Base-by-base conservation (phyloP, 2,888 invertebrate genomes). In the Anaspis maculata region DNA sequence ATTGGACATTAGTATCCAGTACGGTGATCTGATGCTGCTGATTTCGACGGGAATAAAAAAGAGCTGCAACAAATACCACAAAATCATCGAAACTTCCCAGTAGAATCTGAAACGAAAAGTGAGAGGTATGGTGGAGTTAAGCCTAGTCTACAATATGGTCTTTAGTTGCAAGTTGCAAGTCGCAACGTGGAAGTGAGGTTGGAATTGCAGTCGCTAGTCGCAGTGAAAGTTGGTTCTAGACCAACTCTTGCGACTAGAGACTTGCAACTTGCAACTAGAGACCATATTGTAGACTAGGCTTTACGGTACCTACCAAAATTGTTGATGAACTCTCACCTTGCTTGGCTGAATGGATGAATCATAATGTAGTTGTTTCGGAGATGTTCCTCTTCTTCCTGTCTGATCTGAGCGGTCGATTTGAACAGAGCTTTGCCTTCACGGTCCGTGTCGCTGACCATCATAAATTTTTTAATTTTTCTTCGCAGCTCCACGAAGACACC, bases 341-440 rank as follows among this genome's bases (percentile, higher is more conserved):
- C 34, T 13, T 30, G 38, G 23, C 51, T 51, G 16, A 47, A 51
- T 1, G 51, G 51, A 27, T 51, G 51, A 2, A 49, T 42, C 15
- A 45, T 47, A 13, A 36, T 33, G 24, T 37, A 39, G 24, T 40
- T 42, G 21, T 44, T 31, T 13, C 37, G 13, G 13, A 51, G 27
- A 27, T 49, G 47, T 33, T 44, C 33, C 12, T 36, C 32, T 15
- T 45, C 38, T 25, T 49, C 51, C 3, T 30, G 25, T 2, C 38
- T 34, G 14, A 42, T 44, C 13, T 41, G 33, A 6, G 34, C 30
- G 3, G 39, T 27, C 5, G 51, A 51, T 29, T 40, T 38, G 11
- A 44, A 44, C 6, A 43, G 33, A 3, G 35, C 21, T 22, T 35
- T 34, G 9, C 37, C 38, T 11, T 27, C 22, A 3, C 39, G 46